Evolutionary conservation across 2,797 vertebrate genomes (phyloP), one percentile per base, ranked within the genome.

Genomic region (Chromobotia macracanthus): DNA sequence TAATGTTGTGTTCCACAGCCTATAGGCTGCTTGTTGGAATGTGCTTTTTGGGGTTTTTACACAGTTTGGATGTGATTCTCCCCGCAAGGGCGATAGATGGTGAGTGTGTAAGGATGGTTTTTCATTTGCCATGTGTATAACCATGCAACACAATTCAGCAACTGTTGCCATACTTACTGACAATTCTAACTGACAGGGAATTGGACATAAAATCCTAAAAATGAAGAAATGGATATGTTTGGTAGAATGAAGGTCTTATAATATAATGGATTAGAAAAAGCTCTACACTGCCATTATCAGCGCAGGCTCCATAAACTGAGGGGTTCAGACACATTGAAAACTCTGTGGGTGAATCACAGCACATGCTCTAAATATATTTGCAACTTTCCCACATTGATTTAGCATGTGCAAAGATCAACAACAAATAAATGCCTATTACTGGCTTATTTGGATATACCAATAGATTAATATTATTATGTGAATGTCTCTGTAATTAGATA

Each of bases 41-140:
- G 91, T 86, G 93, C 69, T 87, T 92, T 84, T 41, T 94, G 84
- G 91, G 91, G 84, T 90, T 93, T 90, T 85, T 91, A 86, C 87
- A 93, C 90, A 90, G 89, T 89, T 91, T 90, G 85, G 89, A 93
- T 87, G 88, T 92, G 82, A 84, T 90, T 74, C 77, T 86, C 83
- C 91, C 92, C 11, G 85, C 90, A 3, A 86, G 87, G 76, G 89
- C 91, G 82, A 84, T 94, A 72, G 94, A 93, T 82, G 93, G 94
- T 95, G 89, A 94, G 93, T 84, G 72, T 38, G 35, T 51, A 8
- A 31, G n/a, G 46, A 56, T 71, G 51, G 7, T 19, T 55, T 70
- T 55, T 71, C 50, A 60, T 41, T 41, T 65, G 73, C 28, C 50
- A 55, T 53, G 18, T 55, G 48, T 75, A 75, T 75, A 48, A 66